These are phyloP conservation scores for Oreonectes daqikongensis DNA, from an alignment of 2,797 vertebrate species.

Conservation along the genomic window DNA sequence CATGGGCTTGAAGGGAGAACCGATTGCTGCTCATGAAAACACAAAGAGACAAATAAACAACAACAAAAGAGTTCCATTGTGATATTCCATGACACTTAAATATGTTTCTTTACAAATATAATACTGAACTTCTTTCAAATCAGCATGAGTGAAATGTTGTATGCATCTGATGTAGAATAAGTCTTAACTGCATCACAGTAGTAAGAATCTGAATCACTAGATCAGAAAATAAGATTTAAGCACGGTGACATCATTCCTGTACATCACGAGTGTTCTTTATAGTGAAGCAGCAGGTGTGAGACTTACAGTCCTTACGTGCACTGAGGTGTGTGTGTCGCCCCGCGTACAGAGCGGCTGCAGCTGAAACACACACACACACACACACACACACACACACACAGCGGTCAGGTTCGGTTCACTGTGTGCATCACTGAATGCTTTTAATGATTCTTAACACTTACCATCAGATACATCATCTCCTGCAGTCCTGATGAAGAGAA, in stretches of 20 bases:
- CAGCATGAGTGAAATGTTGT: too few species aligned
- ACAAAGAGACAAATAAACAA: conserved; percentile 1
- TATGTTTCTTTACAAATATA: too few species aligned
- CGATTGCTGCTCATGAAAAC: conserved; percentile 80
- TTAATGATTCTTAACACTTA: conserved; percentile 67
- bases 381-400: conserved; percentile 3
- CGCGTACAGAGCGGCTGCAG: conserved; percentile 71
- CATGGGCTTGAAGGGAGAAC: conserved; percentile 97
- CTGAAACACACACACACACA: conserved; percentile 58
- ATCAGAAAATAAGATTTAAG: too few species aligned
- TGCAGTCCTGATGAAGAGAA: conserved; percentile 69
- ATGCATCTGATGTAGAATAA: too few species aligned
- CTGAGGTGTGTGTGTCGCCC: conserved; percentile 74
- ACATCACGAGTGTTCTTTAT: too few species aligned
- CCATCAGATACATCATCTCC: conserved; percentile 87
- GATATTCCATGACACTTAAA: too few species aligned
- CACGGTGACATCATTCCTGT: too few species aligned
- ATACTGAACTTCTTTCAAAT: too few species aligned
- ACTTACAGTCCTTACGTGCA: conserved; percentile 78
- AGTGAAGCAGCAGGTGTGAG: neutral
- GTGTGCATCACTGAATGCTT: neutral
- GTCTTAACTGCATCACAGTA: too few species aligned
- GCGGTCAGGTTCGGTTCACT: neutral
- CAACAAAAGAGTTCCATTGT: too few species aligned
- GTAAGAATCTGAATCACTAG: too few species aligned